Percentiles rank a stretch among this genome's conserved stretches.
Evolutionary conservation across 2,797 vertebrate species (phyloP).

Genomic region (Centropyge bicolor): DNA sequence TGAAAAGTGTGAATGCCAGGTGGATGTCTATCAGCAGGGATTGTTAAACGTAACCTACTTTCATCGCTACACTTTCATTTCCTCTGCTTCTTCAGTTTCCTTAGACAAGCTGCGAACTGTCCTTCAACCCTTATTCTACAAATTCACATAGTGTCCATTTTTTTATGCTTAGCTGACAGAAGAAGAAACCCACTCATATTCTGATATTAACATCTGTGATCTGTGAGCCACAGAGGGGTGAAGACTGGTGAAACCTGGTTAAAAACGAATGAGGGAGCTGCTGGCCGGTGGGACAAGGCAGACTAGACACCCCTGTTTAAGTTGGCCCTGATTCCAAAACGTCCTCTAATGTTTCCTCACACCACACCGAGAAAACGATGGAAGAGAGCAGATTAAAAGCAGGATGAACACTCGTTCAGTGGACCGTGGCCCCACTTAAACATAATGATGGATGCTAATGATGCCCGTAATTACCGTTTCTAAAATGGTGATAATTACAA

Average conservation of each 20-base stretch:
- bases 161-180: constrained; percentile 28
- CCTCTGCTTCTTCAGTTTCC: constrained; percentile 21
- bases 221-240: constrained; percentile 62
- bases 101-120: constrained; percentile 53
- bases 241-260: constrained; percentile 75
- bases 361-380: constrained; percentile 43
- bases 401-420: constrained; percentile 74
- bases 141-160: constrained; percentile 36
- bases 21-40: constrained; percentile 55
- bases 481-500: constrained; percentile 80
- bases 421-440: constrained; percentile 78
- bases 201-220: constrained; percentile 48
- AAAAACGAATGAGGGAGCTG: constrained; percentile 71
- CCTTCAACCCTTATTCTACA: constrained; percentile 48
- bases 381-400: constrained; percentile 62
- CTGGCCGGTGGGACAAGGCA: constrained; percentile 69
- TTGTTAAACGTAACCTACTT: constrained; percentile 64
- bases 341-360: constrained; percentile 51
- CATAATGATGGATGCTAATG: constrained; percentile 81
- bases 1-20: constrained; percentile 44
- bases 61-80: constrained; percentile 45
- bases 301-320: constrained; percentile 84
- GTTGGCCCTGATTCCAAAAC: constrained; percentile 69
- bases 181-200: constrained; percentile 23
- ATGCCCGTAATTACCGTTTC: constrained; percentile 78